Evolutionary conservation across 2,113 vertebrate genomes (phyloP), one percentile per base, ranked within the genome.

Genomic region (Trachemys scripta): DNA sequence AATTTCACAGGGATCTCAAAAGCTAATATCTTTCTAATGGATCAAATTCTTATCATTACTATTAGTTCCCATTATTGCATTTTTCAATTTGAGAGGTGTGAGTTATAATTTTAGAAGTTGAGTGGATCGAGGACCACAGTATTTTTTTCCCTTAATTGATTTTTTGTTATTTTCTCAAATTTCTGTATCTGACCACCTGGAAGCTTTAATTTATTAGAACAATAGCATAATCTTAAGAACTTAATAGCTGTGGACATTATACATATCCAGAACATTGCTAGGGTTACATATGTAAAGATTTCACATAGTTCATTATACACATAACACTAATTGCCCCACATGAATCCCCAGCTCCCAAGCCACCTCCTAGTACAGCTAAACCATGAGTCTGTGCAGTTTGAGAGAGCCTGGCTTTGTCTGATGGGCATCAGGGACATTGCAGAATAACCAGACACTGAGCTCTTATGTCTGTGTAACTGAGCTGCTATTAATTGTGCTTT

Each of bases 371-470:
- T 80, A 92, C 47, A 65, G 7, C 59, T 90, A 84, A 31, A 3
- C 0, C 3, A 9, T 59, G 47, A 94, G 76, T 59, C n/a, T 72
- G 54, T 0, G 1, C 62, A 50, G 59, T 4, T 91, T 94, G 47
- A 94, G 84, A 83, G 94, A 84, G 75, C 85, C 80, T 81, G 69
- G 42, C 89, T 91, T 94, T 93, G 89, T 92, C 80, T 88, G 69
- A 80, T 0, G 4, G 51, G 84, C 57, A 72, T 14, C 24, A 11
- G 87, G 53, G 85, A 56, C 0, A 0, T 13, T 76, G n/a, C 54
- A 13, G 49, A 54, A 49, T 62, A 88, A 84, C 72, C 75, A 85
- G 92, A 42, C 1, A 4, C 83, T 27, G 51, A 84, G 69, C 56
- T 31, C 69, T 72, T 91, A 47, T 10, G 42, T 62, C 24, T 62